Evolutionary conservation across 2,888 invertebrate species (phyloP).

Genomic region (Drosophila limbata): DNA sequence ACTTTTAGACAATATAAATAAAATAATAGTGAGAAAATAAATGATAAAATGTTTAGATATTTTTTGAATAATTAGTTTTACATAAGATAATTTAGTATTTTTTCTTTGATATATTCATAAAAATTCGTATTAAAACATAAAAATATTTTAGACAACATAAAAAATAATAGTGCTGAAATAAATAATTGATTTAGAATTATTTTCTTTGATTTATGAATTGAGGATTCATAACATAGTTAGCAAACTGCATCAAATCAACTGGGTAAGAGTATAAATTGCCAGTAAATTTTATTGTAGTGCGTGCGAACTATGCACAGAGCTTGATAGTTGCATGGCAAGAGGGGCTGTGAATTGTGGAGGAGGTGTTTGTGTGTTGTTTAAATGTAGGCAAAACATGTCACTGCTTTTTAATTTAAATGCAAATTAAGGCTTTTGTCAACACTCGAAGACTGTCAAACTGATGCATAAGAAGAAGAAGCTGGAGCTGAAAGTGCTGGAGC

Average conservation of each 20-base stretch:
- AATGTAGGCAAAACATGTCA: constrained; percentile 80
- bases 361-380: constrained; percentile 63
- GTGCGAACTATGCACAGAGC: constrained; percentile 40
- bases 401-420: constrained; percentile 84
- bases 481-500: constrained; percentile 1
- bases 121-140: no score
- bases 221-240: background rate
- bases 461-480: constrained; percentile 16
- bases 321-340: constrained; percentile 14
- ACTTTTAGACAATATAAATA: no score
- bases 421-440: constrained; percentile 84
- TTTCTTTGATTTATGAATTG: no score
- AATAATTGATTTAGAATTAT: background rate
- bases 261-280: constrained; percentile 35
- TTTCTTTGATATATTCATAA: no score
- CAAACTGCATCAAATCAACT: background rate
- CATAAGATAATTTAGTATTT: no score
- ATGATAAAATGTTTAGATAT: no score
- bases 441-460: constrained; percentile 54
- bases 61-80: no score
- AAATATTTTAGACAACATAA: no score
- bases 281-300: constrained; percentile 37
- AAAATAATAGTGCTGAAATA: no score
- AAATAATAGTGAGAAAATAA: no score
- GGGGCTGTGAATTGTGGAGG: constrained; percentile 2